A percentile compares a stretch with the other conserved stretches of the same genome.
Evolutionary conservation across 2,888 invertebrate genomes (phyloP).

Genomic region (Eupsilia transversa): DNA sequence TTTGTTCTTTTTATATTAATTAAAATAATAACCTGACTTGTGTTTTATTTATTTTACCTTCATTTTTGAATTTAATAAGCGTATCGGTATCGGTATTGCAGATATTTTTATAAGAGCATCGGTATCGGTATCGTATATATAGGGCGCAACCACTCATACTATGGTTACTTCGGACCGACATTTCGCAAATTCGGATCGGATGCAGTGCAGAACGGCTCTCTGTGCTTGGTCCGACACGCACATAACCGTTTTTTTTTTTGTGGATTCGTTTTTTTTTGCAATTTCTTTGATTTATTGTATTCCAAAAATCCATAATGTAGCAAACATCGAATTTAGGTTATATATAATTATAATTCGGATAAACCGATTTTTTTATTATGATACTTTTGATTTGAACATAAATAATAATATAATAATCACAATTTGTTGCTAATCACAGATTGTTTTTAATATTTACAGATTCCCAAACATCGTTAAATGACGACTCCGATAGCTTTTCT

Average conservation of each 20-base stretch:
- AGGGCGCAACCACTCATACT: not conserved
- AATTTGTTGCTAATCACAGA: too few relatives aligned
- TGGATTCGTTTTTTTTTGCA: not conserved
- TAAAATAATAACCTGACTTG: too few relatives aligned
- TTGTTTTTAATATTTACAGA: conserved; percentile 76
- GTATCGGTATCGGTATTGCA: too few relatives aligned
- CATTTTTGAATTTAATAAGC: too few relatives aligned
- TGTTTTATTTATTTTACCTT: too few relatives aligned
- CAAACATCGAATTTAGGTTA: not conserved
- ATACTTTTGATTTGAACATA: not conserved
- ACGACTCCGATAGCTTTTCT: conserved; percentile 88
- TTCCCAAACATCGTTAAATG: conserved; percentile 89
- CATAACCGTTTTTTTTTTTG: not conserved
- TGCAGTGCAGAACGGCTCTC: too few relatives aligned
- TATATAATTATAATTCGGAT: not conserved
- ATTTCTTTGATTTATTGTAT: not conserved
- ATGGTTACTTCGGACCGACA: not conserved
- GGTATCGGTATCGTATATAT: too few relatives aligned
- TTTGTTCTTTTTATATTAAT: too few relatives aligned
- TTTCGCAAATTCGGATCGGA: not conserved
- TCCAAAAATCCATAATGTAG: not conserved
- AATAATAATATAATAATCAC: too few relatives aligned
- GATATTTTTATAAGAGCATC: too few relatives aligned
- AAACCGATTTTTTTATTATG: not conserved
- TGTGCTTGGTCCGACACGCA: not conserved